A percentile compares a stretch with the other conserved stretches of the same genome.
phyloP scores from a whole-genome alignment of 2,797 vertebrate species.

The Vultur gryphus region DNA sequence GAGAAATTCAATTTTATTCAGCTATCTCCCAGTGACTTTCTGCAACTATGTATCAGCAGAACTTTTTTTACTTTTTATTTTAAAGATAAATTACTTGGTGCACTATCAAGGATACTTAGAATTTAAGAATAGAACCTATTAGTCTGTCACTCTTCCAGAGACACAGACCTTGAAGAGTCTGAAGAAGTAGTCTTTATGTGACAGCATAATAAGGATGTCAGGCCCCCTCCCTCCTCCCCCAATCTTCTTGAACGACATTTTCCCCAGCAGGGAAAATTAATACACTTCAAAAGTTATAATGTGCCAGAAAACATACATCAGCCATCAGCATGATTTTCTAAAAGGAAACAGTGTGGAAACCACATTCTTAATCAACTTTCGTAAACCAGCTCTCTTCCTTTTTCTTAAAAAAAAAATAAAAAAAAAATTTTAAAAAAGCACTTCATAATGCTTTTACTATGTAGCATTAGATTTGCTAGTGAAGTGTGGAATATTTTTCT shows the following conservation, averaged over 20 bases:
- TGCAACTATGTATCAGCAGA: conserved; percentile 18
- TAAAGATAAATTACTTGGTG: conserved; percentile 65
- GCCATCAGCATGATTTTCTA: conserved; percentile 40
- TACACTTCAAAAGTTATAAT: conserved; percentile 61
- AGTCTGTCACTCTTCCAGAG: conserved; percentile 72
- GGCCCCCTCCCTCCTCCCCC: not conserved
- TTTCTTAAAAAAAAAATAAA: not conserved
- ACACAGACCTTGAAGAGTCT: conserved; percentile 66
- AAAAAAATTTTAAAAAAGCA: not conserved
- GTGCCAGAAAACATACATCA: conserved; percentile 38
- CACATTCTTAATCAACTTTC: conserved; percentile 53
- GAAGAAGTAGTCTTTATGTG: conserved; percentile 61
- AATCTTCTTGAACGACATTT: conserved; percentile 50
- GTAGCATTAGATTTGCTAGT: conserved; percentile 15
- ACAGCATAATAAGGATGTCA: conserved; percentile 76
- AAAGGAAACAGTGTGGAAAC: conserved; percentile 51
- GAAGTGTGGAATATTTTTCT: conserved; percentile 31
- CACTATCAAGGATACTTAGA: conserved; percentile 67
- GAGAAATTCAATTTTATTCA: conserved; percentile 60
- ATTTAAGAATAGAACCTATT: conserved; percentile 72
- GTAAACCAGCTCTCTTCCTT: not conserved
- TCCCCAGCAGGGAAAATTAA: conserved; percentile 66
- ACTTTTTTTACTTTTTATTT: conserved; percentile 56
- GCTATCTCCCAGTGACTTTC: conserved; percentile 33
- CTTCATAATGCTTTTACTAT: not conserved